Evolutionary conservation across 2,888 invertebrate genomes (phyloP), one percentile per base, ranked within the genome.

Genomic region (Tiliacea aurago): DNA sequence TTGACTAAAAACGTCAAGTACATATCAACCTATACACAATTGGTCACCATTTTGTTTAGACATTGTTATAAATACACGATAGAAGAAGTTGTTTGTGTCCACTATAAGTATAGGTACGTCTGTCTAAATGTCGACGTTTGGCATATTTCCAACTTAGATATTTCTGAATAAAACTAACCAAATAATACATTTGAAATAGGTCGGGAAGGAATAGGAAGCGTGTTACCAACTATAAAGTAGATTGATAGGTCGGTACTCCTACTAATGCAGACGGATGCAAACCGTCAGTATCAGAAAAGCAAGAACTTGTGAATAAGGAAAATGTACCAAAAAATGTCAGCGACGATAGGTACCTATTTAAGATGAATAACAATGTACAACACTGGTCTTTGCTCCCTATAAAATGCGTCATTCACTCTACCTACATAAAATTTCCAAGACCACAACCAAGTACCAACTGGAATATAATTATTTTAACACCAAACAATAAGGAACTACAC

Each of bases 61-160:
- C n/a, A 62, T 61, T 58, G 33, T 63, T 62, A 70, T 69, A 70
- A 73, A 84, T 82, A 84, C 28, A 65, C 11, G 33, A 45, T 33
- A 58, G 28, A 70, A 71, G 69, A 77, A 68, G 55, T 65, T 84
- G 67, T 76, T 71, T 76, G 53, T 68, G 59, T 71, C 56, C 51
- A 45, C 62, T 67, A 71, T 66, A 51, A 53, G n/a, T n/a, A n/a
- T n/a, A n/a, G n/a, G n/a, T n/a, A n/a, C 28, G 28, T 28, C 28
- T 2, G 28, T 76, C 33, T 55, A 76, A 74, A 71, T 37, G 58
- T 56, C 47, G 56, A 67, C 13, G 33, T 61, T 80, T 81, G 81
- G 81, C 85, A 61, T 18, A 61, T 45, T 56, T 61, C 81, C 85
- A 85, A 82, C 51, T 71, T 37, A 28, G 28, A 28, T 28, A 66